Base-by-base conservation (phyloP, 2,113 vertebrate genomes). In the Xenopus borealis region DNA sequence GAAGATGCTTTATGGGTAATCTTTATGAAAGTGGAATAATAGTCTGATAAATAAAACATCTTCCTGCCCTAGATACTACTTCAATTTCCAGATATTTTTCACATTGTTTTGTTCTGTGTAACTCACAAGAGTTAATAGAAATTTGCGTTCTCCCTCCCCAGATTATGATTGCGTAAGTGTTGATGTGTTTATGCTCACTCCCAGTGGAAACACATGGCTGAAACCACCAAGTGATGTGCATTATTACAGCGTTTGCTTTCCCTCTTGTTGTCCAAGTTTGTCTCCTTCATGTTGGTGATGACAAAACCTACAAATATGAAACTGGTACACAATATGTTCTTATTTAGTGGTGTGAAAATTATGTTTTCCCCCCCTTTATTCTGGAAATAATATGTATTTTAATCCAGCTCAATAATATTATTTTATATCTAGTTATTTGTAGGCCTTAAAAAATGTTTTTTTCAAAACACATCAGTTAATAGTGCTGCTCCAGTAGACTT, bases 181-280 rank as follows among this genome's bases (percentile, higher is more conserved):
- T 66, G 52, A 73, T 66, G 61, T 66, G 62, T 73, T 73, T 73
- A 73, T 74, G 40, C 63, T 47, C 53, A 45, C 64, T 67, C 53
- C 53, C 58, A 74, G 8, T 33, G 72, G 64, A 67, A 30, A 44
- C 53, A 67, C 17, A 17, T 67, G 72, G 20, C 58, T 67, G 72
- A 46, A 66, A 74, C 72, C 72, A 66, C 62, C 66, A 66, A 47
- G 16, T 33, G 44, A 45, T 71, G 55, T 53, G 14, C 30, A 17
- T 33, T 10, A 57, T 65, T 66, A 66, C 13, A 65, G 52, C 46
- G 23, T 20, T 66, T 23, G 9, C 53, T 59, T 66, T 74, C 33
- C 4, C n/a, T n/a, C 23, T 8, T 40, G n/a, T 59, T 19, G n/a
- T 66, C 63, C 72, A 74, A 74, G 50, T 74, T 74, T 66, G 62